Evolutionary conservation across 1,140 invertebrate genomes (phyloP).

Genomic region (Trissolcus basalis): DNA sequence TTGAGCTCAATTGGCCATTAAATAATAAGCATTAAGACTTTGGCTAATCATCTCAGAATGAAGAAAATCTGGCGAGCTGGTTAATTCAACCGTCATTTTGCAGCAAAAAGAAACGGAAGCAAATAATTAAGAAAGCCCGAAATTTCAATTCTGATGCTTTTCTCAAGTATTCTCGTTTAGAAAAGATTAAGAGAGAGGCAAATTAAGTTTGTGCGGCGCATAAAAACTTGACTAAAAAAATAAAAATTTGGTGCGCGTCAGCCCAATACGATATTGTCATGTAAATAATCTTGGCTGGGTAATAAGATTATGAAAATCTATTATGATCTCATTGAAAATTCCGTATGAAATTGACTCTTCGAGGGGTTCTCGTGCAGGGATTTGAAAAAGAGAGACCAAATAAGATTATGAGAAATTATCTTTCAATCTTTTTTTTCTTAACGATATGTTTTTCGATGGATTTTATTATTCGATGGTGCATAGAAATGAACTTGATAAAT

Average conservation of each 20-base stretch:
- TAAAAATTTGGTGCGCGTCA: background rate
- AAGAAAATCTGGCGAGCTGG: no score
- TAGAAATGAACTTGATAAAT: no score
- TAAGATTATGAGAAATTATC: no score
- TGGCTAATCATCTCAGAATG: no score
- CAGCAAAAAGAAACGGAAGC: constrained; percentile 14
- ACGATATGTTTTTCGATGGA: no score
- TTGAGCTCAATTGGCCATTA: no score
- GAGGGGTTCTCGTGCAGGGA: background rate
- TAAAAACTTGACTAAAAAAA: background rate
- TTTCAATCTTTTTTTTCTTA: no score
- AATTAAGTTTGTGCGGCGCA: no score
- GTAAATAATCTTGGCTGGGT: constrained; percentile 8
- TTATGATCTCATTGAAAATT: constrained; percentile 23
- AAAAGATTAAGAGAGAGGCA: background rate
- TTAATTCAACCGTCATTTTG: constrained; percentile 1
- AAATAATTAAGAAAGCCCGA: constrained; percentile 25
- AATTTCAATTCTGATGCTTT: constrained; percentile 4
- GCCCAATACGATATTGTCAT: constrained; percentile 5
- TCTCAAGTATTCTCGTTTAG: background rate
- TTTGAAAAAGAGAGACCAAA: constrained; percentile 5
- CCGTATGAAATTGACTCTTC: constrained; percentile 18
- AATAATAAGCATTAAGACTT: no score
- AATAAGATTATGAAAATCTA: constrained; percentile 29
- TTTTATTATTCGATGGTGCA: no score